Conservation (phyloP, 2,888 invertebrate genomes). For the Tenthredo scrophulariae region DNA sequence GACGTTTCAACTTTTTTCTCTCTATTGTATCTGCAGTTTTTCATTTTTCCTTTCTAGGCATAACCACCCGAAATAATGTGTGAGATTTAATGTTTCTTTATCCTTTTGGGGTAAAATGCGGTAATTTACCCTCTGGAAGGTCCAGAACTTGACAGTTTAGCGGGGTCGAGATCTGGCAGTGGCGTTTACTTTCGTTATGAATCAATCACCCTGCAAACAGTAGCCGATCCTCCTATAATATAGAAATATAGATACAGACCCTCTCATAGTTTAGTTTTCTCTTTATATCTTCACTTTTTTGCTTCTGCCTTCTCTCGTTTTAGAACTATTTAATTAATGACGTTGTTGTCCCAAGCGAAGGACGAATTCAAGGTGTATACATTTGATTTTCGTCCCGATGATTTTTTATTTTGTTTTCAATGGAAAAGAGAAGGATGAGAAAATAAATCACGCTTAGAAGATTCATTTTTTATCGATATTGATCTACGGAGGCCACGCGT, state of each 20-base stretch:
- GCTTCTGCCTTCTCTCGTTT: no score
- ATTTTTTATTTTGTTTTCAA: neutral
- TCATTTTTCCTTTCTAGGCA: neutral
- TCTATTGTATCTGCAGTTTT: neutral
- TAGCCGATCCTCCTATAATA: neutral
- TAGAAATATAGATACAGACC: neutral
- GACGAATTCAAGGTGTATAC: neutral
- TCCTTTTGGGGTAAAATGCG: neutral
- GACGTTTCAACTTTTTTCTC: neutral
- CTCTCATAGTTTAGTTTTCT: slow-evolving; percentile 1
- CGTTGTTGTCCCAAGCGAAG: neutral
- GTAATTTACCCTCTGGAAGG: neutral
- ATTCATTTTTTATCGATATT: slow-evolving; percentile 27
- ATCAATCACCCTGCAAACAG: slow-evolving; percentile 20
- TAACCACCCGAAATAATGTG: neutral
- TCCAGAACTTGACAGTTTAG: neutral
- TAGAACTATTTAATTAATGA: neutral
- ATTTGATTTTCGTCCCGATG: neutral
- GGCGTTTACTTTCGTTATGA: slow-evolving; percentile 42
- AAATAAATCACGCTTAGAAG: neutral
- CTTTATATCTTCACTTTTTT: neutral
- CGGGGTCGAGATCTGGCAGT: slow-evolving; percentile 11
- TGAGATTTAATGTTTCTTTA: neutral
- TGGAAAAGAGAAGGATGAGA: neutral
- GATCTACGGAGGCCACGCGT: slow-evolving; percentile 29